phyloP scores from a whole-genome alignment of 2,797 vertebrate species.

The Microchirus variegatus region DNA sequence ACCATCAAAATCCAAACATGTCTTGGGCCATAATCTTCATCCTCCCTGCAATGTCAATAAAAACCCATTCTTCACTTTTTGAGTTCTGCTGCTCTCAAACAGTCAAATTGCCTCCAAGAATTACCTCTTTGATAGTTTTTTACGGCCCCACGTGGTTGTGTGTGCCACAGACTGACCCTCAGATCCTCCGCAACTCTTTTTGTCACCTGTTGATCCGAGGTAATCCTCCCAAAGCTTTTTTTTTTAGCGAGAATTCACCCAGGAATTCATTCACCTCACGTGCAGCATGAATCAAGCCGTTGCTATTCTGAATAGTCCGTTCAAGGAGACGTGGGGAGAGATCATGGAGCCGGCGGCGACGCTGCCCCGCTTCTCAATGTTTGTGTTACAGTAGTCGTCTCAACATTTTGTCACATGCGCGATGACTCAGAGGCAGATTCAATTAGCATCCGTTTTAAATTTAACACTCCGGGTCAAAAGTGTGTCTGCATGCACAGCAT shows the following conservation, averaged over 20 bases:
- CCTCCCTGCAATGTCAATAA: too few species aligned
- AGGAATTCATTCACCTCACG: constrained; percentile 19
- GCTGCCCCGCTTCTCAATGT: constrained; percentile 28
- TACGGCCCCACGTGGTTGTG: too few species aligned
- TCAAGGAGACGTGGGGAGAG: constrained; percentile 34
- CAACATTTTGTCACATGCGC: constrained; percentile 48
- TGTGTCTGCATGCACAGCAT: constrained; percentile 8
- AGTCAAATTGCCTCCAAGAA: too few species aligned
- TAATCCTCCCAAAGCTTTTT: constrained; percentile 19
- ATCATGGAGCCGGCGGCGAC: constrained; percentile 13
- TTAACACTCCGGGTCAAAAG: constrained; percentile 39
- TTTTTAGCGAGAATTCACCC: constrained; percentile 17
- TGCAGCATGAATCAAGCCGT: constrained; percentile 12
- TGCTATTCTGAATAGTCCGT: constrained; percentile 27
- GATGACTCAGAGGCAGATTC: constrained; percentile 47
- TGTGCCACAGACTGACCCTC: not conserved
- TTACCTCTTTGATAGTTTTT: too few species aligned
- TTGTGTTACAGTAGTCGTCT: constrained; percentile 13
- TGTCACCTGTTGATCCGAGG: constrained; percentile 60
- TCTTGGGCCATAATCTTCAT: too few species aligned
- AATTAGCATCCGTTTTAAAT: constrained; percentile 51
- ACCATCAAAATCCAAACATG: too few species aligned
- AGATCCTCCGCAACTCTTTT: too few species aligned
- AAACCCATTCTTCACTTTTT: too few species aligned
- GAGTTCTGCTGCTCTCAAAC: too few species aligned